Evolutionary conservation across 1,140 invertebrate genomes (phyloP), one percentile per base, ranked within the genome.

Genomic region (Drosophila equinoxialis): DNA sequence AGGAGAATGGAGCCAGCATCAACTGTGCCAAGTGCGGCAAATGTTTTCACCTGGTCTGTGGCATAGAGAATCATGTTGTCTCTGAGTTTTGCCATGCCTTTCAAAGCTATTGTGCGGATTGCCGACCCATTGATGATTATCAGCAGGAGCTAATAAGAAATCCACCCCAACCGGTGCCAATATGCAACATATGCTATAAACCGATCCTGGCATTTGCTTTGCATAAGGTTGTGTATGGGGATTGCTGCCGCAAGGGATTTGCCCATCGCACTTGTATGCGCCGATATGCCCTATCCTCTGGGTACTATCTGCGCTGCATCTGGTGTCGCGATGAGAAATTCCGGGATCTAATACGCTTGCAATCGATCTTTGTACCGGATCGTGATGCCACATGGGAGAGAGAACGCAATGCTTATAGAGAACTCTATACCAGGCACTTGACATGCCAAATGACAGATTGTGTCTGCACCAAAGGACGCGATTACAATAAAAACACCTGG

Each of bases 301-400:
- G 90, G 11, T 91, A 91, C 58, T 91, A 90, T 75, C 62, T 91
- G n/a, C 42, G 57, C 0, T 91, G 90, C 48, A 67, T 90, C 6
- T 91, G 90, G 90, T 91, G 90, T n/a, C 69, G 78, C 0, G 48
- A 65, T 0, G 45, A 65, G 1, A 33, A 68, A 1, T 91, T 91
- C 26, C 83, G 80, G 0, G 68, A 89, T 0, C 17, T 61, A 0
- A 74, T 91, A 1, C 74, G 73, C 0, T 42, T 60, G 35, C 79
- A 89, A 54, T 81, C 83, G 1, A 59, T 91, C 6, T 91, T 75
- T 65, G 90, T 91, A 5, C 90, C 90, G 0, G 77, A 91, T 62
- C 75, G 86, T 4, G 90, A 91, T 57, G 90, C 90, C 0, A 51
- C 14, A 5, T 91, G 90, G 90, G 90, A 91, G 54, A 58, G 10